phyloP scores from a whole-genome alignment of 1,140 invertebrate species.

The Pseudachorutes palmiensis region DNA sequence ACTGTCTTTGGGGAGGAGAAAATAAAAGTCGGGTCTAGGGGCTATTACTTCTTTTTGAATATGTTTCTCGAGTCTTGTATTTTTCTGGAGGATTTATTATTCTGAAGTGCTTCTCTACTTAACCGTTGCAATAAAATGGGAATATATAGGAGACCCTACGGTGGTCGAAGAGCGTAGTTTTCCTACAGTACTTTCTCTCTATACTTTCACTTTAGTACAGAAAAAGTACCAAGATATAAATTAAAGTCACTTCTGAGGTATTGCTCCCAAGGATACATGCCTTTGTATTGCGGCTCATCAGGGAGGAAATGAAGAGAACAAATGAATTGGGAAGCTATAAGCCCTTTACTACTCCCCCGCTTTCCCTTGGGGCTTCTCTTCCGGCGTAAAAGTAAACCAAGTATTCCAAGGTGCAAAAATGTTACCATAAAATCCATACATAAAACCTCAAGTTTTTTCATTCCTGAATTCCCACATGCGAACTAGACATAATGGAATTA shows the following conservation, averaged over 20 bases:
- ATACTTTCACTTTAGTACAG: not conserved
- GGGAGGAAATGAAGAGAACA: not conserved
- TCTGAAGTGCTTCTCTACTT: not conserved
- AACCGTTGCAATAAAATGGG: not conserved
- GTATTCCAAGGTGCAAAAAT: not conserved
- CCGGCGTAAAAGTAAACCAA: not conserved
- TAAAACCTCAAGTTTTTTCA: too few relatives aligned
- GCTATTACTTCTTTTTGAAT: conserved; percentile 2
- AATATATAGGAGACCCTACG: not conserved
- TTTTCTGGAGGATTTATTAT: not conserved
- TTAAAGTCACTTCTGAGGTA: not conserved
- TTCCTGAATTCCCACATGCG: too few relatives aligned
- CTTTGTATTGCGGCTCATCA: not conserved
- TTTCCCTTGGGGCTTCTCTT: not conserved
- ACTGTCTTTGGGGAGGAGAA: too few relatives aligned
- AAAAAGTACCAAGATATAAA: not conserved
- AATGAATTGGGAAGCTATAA: not conserved
- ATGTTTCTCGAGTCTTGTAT: not conserved
- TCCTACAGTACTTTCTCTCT: not conserved
- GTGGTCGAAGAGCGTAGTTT: not conserved
- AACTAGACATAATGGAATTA: too few relatives aligned
- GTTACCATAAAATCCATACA: not conserved
- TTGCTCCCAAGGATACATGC: not conserved
- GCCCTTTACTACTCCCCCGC: not conserved
- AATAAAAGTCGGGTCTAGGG: not conserved